A percentile compares a stretch with the other conserved stretches of the same genome.
Conservation (phyloP, 2,113 vertebrate genomes). For the Odocoileus hemionus region DNA sequence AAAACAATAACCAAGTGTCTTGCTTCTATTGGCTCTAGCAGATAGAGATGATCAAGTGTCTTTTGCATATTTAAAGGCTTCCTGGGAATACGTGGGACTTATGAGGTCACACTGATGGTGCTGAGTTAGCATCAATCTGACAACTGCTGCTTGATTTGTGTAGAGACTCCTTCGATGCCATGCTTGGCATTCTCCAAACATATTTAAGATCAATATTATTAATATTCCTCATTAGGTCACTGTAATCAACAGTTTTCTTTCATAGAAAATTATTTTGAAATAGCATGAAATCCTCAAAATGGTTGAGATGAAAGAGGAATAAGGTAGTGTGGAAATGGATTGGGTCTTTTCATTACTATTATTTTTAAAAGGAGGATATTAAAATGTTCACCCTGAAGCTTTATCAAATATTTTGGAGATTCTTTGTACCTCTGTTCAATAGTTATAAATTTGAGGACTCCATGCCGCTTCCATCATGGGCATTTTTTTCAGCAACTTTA, state of each 20-base stretch:
- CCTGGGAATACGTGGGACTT: background rate
- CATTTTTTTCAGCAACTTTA: constrained; percentile 62
- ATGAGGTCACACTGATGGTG: background rate
- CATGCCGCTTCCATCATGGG: constrained; percentile 33
- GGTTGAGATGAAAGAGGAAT: constrained; percentile 28
- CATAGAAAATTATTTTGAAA: constrained; percentile 13
- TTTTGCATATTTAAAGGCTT: constrained; percentile 31
- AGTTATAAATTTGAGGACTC: constrained; percentile 53
- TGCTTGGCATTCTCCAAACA: background rate
- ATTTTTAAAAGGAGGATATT: constrained; percentile 42
- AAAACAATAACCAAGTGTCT: background rate
- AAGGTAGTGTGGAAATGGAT: constrained; percentile 14
- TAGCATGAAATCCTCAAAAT: constrained; percentile 32
- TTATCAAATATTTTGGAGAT: constrained; percentile 41
- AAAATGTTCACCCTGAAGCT: constrained; percentile 46
- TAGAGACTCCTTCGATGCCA: background rate
- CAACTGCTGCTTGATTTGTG: background rate
- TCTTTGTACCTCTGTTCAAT: constrained; percentile 45
- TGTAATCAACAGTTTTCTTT: constrained; percentile 29
- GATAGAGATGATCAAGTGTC: background rate
- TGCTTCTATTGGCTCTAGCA: background rate
- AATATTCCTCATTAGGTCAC: constrained; percentile 1
- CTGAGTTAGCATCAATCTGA: background rate
- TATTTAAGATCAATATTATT: constrained; percentile 19
- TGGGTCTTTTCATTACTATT: background rate